Conservation (phyloP, 2,888 invertebrate genomes). For the Lymantria monacha region DNA sequence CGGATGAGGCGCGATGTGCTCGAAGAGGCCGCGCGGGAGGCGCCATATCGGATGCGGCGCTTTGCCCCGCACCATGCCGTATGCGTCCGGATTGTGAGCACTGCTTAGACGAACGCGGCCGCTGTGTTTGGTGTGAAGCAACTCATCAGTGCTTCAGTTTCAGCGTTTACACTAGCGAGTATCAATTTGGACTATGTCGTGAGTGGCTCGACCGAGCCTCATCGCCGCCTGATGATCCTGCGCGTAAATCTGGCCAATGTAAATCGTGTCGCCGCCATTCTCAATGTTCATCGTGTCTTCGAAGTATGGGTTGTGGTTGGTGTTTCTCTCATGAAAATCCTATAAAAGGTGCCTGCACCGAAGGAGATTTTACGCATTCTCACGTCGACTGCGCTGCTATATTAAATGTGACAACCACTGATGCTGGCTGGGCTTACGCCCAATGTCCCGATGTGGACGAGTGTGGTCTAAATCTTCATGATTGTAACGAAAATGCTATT, state of each 20-base stretch:
- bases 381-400: conserved; percentile 86
- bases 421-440: conserved; percentile 94
- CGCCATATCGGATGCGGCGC: conserved; percentile 82
- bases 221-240: conserved; percentile 60
- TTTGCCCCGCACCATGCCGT: conserved; percentile 93
- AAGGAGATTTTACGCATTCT: conserved; percentile 93
- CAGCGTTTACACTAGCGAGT: conserved; percentile 96
- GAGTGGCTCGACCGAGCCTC: conserved; percentile 95
- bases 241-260: conserved; percentile 85
- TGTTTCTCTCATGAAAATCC: conserved; percentile 94
- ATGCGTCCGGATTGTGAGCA: conserved; percentile 88
- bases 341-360: conserved; percentile 91
- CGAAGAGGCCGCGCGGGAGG: conserved; percentile 88
- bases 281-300: conserved; percentile 90
- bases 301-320: conserved; percentile 96
- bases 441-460: conserved; percentile 97
- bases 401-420: conserved; percentile 83
- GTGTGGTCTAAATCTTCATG: conserved; percentile 92
- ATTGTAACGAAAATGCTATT: conserved; percentile 94
- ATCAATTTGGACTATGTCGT: conserved; percentile 95
- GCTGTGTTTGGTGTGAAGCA: conserved; percentile 98
- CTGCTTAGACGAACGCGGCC: conserved; percentile 92
- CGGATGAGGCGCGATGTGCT: conserved; percentile 92
- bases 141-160: conserved; percentile 96
- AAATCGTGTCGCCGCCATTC: conserved; percentile 89